These are phyloP conservation scores for Cryptus armator DNA, from an alignment of 2,888 invertebrate species.

Conservation along the genomic window DNA sequence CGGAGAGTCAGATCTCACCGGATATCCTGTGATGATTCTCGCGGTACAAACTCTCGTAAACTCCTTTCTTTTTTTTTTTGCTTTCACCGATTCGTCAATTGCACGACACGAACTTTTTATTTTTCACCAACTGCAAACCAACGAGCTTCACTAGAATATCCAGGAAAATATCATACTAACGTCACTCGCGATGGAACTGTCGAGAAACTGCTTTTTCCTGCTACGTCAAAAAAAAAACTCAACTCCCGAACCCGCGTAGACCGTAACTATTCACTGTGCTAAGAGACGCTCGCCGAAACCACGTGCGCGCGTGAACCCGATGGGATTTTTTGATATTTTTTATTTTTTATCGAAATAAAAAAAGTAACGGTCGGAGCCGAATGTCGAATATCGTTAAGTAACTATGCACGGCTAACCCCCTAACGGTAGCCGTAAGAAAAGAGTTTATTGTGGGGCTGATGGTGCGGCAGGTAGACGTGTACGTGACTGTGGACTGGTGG, in stretches of 20 bases:
- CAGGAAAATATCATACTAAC: conserved; percentile 77
- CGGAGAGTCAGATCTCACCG: not conserved
- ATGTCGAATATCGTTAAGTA: not conserved
- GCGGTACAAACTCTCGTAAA: not conserved
- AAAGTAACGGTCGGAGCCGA: conserved; percentile 19
- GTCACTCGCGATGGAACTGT: conserved; percentile 19
- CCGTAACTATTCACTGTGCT: not conserved
- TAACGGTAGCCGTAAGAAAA: conserved; percentile 83
- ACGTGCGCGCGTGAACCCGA: conserved; percentile 8
- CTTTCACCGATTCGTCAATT: not conserved
- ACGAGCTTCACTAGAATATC: conserved; percentile 77
- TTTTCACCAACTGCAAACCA: conserved; percentile 28
- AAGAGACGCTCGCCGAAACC: not conserved
- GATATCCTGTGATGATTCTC: conserved; percentile 8
- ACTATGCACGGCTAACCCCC: conserved; percentile 53
- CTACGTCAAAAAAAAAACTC: not conserved
- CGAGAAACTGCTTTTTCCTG: not conserved
- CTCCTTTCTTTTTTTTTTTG: not conserved
- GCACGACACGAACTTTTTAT: conserved; percentile 9
- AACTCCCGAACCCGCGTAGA: too few relatives aligned
- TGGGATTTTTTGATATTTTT: not conserved
- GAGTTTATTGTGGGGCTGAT: conserved; percentile 81
- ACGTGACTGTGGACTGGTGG: conserved; percentile 79
- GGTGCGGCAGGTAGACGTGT: conserved; percentile 79
- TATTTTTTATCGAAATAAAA: not conserved